These are phyloP conservation scores for Aegotheles bennettii DNA, from an alignment of 2,113 vertebrate species.

Conservation along the genomic window DNA sequence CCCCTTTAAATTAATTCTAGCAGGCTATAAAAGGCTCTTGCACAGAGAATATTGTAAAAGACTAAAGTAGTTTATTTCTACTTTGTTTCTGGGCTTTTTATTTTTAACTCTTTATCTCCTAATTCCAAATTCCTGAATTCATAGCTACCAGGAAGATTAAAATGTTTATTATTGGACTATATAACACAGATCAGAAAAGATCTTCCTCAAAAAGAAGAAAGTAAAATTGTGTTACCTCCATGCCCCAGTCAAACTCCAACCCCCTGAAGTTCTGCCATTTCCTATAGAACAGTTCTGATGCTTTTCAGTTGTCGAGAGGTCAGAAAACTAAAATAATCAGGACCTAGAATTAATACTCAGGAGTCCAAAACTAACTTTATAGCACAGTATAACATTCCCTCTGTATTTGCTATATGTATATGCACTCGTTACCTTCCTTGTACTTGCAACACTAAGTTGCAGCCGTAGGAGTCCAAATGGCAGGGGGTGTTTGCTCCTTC, in stretches of 20 bases:
- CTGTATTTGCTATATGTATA: background rate
- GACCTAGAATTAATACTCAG: background rate
- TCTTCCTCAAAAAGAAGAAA: background rate
- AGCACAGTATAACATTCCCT: background rate
- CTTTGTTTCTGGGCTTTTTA: background rate
- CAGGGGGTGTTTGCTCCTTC: conserved; percentile 91
- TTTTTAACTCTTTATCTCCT: conserved; percentile 9
- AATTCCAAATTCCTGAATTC: background rate
- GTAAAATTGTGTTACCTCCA: background rate
- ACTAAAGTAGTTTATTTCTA: background rate
- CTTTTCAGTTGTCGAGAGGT: background rate
- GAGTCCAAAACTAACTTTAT: background rate
- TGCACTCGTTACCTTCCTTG: conserved; percentile 86
- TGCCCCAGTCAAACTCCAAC: background rate
- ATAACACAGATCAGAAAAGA: background rate
- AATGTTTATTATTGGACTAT: background rate
- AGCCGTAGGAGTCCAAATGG: conserved; percentile 92
- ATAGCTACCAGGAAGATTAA: background rate
- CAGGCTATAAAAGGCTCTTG: conserved; percentile 27
- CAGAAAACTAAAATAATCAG: background rate
- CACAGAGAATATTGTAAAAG: conserved; percentile 2
- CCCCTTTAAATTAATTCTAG: conserved; percentile 32
- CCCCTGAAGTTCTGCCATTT: background rate
- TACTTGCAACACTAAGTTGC: conserved; percentile 92
- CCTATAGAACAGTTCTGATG: background rate